Evolutionary conservation across 2,797 vertebrate genomes (phyloP).

Genomic region (Liasis olivaceus): DNA sequence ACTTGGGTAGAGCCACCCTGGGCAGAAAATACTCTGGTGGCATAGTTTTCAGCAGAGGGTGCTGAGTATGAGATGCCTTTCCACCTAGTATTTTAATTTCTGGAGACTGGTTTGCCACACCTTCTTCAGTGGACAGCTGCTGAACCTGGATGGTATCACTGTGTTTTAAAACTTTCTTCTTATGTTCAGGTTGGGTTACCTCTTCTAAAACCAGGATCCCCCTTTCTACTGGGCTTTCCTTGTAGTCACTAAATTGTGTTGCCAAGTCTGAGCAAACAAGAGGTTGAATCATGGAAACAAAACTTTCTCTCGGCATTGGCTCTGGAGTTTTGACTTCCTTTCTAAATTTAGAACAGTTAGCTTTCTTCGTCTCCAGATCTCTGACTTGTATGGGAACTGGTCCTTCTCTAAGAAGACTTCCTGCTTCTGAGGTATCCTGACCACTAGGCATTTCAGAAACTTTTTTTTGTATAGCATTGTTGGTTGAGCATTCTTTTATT

Average conservation of each 20-base stretch:
- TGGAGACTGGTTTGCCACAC: not conserved
- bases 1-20: accelerated
- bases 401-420: not conserved
- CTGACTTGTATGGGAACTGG: not conserved
- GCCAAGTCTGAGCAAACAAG: accelerated
- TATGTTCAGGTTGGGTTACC: conserved; percentile 35
- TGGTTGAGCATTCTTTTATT: not conserved
- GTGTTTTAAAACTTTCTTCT: conserved; percentile 41
- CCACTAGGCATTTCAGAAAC: accelerated
- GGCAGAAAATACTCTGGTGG: not conserved
- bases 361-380: conserved; percentile 5
- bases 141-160: not conserved
- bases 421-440: not conserved
- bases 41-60: not conserved
- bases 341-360: not conserved
- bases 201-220: conserved; percentile 18
- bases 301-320: not conserved
- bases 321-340: not conserved
- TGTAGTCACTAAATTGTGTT: accelerated
- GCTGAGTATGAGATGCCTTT: not conserved
- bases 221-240: conserved; percentile 20
- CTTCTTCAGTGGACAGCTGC: not conserved
- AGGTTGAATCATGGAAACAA: accelerated
- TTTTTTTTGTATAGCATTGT: not conserved
- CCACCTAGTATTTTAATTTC: accelerated